Evolutionary conservation across 2,797 vertebrate genomes (phyloP), one percentile per base, ranked within the genome.

Genomic region (Mormyrus hasselquistii): DNA sequence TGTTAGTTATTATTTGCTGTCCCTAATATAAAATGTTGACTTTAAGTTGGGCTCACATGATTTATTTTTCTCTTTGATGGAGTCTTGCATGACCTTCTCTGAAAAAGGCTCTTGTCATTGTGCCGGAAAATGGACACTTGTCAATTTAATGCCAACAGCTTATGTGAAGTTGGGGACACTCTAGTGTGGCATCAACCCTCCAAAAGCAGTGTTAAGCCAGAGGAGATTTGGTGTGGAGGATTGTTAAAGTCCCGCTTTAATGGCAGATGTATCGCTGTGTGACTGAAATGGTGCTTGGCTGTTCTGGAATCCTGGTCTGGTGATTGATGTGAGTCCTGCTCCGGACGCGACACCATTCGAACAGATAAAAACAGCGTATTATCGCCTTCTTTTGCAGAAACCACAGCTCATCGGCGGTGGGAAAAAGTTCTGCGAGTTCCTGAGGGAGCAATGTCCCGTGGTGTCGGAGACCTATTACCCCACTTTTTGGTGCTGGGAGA

Each of bases 401-500:
- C 99, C 98, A 87, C 97, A 97, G 94, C 94, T 99, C 90, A 97
- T 99, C 93, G 96, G 97, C 0, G 98, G 98, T 86, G 97, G 96
- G 0, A 95, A 97, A 90, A 97, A 95, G 91, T 98, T 99, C 93
- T 96, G 94, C 94, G 96, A 96, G 90, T 99, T 99, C 93, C 96
- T 99, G 0, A 96, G 95, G 94, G 96, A 98, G 86, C 96, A 97
- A 94, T 99, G 98, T 91, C 98, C 98, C 0, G 97, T 99, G 69
- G 97, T 99, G 92, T 97, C 97, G 3, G 98, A 99, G 95, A 99
- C 97, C 2, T 99, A 99, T 93, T 99, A 99, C 92, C 99, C 99
- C 69, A 98, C 99, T 0, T 96, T 99, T 88, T 99, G 99, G 99
- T 99, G 99, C 96, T 99, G 98, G 98, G 99, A 99, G 95, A 97